Conservation (phyloP, 2,797 vertebrate species). For the Acanthurus lineatus region DNA sequence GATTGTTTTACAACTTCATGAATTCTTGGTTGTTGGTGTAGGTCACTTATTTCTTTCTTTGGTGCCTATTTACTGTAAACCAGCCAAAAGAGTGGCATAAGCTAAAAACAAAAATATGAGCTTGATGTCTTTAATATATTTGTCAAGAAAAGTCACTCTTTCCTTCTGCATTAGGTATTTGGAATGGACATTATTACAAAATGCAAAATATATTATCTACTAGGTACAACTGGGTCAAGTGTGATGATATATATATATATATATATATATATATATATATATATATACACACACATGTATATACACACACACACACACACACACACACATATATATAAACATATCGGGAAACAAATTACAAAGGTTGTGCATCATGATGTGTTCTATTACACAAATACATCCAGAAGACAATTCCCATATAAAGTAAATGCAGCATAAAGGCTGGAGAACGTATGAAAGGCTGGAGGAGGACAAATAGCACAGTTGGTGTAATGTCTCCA, state of each 20-base stretch:
- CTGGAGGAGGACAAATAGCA: constrained; percentile 37
- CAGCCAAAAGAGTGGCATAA: not conserved
- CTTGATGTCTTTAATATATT: no score
- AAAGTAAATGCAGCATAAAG: constrained; percentile 29
- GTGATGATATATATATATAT: no score
- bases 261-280: no score
- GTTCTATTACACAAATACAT: not conserved
- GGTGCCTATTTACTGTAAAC: not conserved
- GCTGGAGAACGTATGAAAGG: constrained; percentile 21
- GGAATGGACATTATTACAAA: no score
- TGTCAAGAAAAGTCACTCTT: no score
- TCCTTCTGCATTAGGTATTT: no score
- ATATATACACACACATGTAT: no score
- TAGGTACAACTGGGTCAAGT: no score
- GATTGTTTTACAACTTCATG: not conserved
- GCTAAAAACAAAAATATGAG: no score
- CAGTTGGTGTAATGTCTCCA: constrained; percentile 51
- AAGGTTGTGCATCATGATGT: not conserved
- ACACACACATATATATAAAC: not conserved
- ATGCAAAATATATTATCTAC: no score
- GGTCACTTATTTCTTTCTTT: not conserved
- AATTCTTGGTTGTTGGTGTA: not conserved
- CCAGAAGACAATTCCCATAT: not conserved
- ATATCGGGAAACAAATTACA: not conserved
- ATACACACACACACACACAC: not conserved